Evolutionary conservation across 2,797 vertebrate genomes (phyloP).

Genomic region (Ctenosaura bakeri): DNA sequence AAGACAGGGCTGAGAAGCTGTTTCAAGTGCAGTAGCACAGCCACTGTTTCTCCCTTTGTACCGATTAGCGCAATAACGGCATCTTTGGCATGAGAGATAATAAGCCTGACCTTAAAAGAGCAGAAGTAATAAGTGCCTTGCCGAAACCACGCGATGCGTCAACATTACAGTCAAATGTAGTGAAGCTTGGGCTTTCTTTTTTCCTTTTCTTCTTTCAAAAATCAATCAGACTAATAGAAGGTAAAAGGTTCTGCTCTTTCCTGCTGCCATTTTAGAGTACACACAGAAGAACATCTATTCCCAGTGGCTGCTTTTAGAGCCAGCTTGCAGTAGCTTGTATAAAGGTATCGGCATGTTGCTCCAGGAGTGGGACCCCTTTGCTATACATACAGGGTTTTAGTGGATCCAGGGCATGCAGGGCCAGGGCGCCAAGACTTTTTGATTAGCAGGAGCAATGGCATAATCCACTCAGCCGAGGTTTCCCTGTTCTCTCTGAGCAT

Average conservation of each 20-base stretch:
- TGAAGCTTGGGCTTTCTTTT: background rate
- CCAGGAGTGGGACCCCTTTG: background rate
- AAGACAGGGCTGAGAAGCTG: background rate
- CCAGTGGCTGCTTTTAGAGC: background rate
- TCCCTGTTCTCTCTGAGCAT: background rate
- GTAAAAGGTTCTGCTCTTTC: slow-evolving; percentile 6
- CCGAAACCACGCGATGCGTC: background rate
- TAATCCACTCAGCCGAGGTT: background rate
- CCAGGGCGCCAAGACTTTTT: background rate
- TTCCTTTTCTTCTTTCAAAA: background rate
- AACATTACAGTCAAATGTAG: background rate
- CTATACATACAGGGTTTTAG: background rate
- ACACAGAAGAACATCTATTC: background rate
- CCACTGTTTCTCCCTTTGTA: slow-evolving; percentile 1
- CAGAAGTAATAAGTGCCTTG: background rate
- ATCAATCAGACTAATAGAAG: slow-evolving; percentile 4
- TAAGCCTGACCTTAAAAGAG: slow-evolving; percentile 23
- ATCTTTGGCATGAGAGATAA: slow-evolving; percentile 18
- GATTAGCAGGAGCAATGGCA: background rate
- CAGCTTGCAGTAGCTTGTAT: background rate
- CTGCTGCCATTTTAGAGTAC: background rate
- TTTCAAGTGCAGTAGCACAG: background rate
- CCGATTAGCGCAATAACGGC: background rate
- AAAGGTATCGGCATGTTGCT: background rate
- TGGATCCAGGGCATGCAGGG: background rate